phyloP scores from a whole-genome alignment of 2,888 invertebrate species.

The Hedya salicella region DNA sequence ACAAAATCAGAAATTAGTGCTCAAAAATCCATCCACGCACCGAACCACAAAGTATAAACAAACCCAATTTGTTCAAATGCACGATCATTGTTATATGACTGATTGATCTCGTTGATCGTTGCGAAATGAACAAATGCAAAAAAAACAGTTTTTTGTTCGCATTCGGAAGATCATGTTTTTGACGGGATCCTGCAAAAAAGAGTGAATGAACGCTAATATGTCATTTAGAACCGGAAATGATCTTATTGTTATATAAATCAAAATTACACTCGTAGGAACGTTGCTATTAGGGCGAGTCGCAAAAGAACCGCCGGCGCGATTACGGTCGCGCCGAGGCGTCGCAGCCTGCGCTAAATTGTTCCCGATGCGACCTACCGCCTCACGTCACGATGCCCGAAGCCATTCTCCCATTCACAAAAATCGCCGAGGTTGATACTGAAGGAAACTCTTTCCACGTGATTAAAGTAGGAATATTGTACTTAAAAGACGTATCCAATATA shows the following conservation, averaged over 20 bases:
- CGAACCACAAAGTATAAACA: not conserved
- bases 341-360: constrained; percentile 58
- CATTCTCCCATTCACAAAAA: constrained; percentile 35
- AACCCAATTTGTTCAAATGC: constrained; percentile 13
- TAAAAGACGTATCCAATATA: too few relatives aligned
- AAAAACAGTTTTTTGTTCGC: constrained; percentile 34
- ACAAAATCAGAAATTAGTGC: not conserved
- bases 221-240: constrained; percentile 79
- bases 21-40: not conserved
- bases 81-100: constrained; percentile 10
- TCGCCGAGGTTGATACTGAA: constrained; percentile 1
- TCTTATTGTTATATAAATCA: constrained; percentile 77
- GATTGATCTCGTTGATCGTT: constrained; percentile 17
- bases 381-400: constrained; percentile 19
- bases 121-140: constrained; percentile 22
- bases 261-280: constrained; percentile 73
- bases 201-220: constrained; percentile 64
- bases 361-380: constrained; percentile 54
- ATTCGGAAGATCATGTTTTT: constrained; percentile 15
- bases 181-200: constrained; percentile 50
- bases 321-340: constrained; percentile 60
- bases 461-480: not conserved
- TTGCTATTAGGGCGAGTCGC: constrained; percentile 61
- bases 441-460: constrained; percentile 8
- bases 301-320: constrained; percentile 65